These are phyloP conservation scores for Gopherus evgoodei DNA, from an alignment of 2,113 vertebrate genomes.

Conservation along the genomic window DNA sequence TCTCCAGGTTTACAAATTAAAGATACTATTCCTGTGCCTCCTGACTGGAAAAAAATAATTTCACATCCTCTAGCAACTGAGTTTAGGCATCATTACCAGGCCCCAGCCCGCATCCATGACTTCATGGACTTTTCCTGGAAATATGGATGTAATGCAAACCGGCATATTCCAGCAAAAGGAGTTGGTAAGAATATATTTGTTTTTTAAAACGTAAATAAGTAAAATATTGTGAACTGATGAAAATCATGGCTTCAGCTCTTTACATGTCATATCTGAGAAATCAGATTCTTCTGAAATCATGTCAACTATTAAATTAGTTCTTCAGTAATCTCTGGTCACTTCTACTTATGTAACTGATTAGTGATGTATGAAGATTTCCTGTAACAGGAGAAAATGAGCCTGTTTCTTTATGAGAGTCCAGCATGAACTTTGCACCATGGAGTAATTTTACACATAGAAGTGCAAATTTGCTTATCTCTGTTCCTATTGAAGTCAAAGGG, in stretches of 20 bases:
- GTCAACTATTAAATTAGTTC: neutral
- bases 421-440: neutral
- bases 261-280: neutral
- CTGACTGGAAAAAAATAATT: constrained; percentile 45
- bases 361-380: neutral
- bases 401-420: neutral
- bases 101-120: constrained; percentile 72
- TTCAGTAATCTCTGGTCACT: neutral
- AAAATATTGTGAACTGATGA: neutral
- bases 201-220: neutral
- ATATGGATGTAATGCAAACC: constrained; percentile 72
- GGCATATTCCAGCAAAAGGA: constrained; percentile 64
- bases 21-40: constrained; percentile 13
- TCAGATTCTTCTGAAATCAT: neutral
- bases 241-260: neutral
- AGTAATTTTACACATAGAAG: neutral
- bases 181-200: constrained; percentile 71
- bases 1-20: constrained; percentile 71
- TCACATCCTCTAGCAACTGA: constrained; percentile 72
- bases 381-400: neutral
- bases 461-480: neutral
- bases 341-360: neutral
- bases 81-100: constrained; percentile 75
- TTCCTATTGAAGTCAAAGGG: neutral
- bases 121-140: constrained; percentile 64